Conservation (phyloP, 2,113 vertebrate species). For the Sigmodon hispidus region DNA sequence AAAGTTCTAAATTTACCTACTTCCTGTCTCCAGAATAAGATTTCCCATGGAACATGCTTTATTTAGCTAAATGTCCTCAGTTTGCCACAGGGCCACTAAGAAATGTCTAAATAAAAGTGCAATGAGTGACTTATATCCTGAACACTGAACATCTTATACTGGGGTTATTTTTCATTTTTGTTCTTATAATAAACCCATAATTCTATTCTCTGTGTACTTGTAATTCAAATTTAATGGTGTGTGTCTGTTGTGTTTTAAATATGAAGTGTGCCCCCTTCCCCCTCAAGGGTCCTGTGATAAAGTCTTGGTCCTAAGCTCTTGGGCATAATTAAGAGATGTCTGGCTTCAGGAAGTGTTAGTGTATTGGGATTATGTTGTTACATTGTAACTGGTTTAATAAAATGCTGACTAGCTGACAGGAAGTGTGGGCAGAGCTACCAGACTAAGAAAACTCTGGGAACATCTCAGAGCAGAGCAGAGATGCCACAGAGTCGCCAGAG, state of each 20-base stretch:
- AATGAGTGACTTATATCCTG: background rate
- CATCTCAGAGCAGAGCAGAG: too few species aligned
- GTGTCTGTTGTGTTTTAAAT: background rate
- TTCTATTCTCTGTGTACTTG: background rate
- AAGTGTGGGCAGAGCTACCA: too few species aligned
- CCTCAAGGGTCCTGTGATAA: background rate
- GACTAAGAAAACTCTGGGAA: too few species aligned
- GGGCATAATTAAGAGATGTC: background rate
- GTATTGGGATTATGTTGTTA: too few species aligned
- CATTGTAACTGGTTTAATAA: too few species aligned
- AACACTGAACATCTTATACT: slow-evolving; percentile 5
- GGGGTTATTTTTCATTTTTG: slow-evolving; percentile 7
- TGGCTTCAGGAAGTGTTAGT: background rate
- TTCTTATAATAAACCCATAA: background rate
- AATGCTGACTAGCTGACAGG: too few species aligned
- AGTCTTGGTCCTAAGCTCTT: background rate
- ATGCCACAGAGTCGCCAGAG: too few species aligned
- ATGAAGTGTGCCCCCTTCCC: background rate
- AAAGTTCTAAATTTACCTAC: slow-evolving; percentile 45
- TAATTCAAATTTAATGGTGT: slow-evolving; percentile 24
- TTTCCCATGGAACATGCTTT: slow-evolving; percentile 29
- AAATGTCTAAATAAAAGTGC: slow-evolving; percentile 19
- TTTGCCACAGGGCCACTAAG: background rate
- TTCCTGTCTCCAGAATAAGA: slow-evolving; percentile 24
- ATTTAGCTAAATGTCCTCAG: slow-evolving; percentile 18